These are phyloP conservation scores for Caenorhabditis sulstoni DNA, from an alignment of 2,888 invertebrate genomes.

Conservation along the genomic window DNA sequence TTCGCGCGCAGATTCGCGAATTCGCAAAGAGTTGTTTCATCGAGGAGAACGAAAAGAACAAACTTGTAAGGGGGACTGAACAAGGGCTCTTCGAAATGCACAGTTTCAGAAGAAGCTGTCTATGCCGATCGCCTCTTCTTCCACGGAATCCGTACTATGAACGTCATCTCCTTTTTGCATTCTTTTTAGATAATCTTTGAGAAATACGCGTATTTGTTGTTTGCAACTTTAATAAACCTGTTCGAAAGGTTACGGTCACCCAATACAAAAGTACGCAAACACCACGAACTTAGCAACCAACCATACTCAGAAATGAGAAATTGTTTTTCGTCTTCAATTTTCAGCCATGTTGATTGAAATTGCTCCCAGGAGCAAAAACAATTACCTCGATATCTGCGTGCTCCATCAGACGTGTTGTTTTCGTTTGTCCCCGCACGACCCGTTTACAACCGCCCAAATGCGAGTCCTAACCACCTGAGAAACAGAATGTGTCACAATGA, in stretches of 20 bases:
- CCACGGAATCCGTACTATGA: conserved; percentile 51
- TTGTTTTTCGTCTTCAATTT: neutral
- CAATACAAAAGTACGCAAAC: conserved; percentile 7
- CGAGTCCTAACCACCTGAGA: conserved; percentile 44
- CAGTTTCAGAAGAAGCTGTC: conserved; percentile 44
- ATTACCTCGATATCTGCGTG: neutral
- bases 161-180: neutral
- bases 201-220: conserved; percentile 32
- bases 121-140: conserved; percentile 38
- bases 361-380: neutral
- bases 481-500: conserved; percentile 52
- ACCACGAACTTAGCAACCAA: neutral
- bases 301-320: too few relatives aligned
- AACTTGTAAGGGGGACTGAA: conserved; percentile 24
- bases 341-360: neutral
- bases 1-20: conserved; percentile 59
- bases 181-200: conserved; percentile 20
- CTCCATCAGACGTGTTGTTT: conserved; percentile 5
- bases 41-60: conserved; percentile 45
- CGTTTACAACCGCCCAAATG: conserved; percentile 34
- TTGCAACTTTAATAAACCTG: conserved; percentile 21
- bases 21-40: conserved; percentile 53
- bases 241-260: too few relatives aligned
- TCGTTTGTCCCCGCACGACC: neutral
- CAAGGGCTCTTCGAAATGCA: neutral